Percentiles rank a stretch among this genome's conserved stretches.
Evolutionary conservation across 1,140 invertebrate genomes (phyloP).

Genomic region (Drosophila azteca): DNA sequence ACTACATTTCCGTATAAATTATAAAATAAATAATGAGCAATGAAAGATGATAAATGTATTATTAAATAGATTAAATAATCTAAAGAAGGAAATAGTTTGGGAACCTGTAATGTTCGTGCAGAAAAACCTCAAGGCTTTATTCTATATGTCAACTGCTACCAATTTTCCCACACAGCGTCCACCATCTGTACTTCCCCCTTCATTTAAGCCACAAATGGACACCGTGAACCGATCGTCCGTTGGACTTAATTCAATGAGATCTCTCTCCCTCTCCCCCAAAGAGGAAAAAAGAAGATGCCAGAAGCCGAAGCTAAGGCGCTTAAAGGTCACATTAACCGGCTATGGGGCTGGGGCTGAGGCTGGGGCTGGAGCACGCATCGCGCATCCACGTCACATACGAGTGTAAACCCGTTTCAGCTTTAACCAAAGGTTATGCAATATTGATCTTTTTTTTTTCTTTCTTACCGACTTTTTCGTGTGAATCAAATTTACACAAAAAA

Average conservation of each 20-base stretch:
- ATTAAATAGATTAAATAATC: too few relatives aligned
- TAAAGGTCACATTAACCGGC: slow-evolving; percentile 75
- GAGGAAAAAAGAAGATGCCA: slow-evolving; percentile 11
- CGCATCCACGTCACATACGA: slow-evolving; percentile 8
- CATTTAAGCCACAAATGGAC: slow-evolving; percentile 23
- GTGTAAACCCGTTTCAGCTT: slow-evolving; percentile 60
- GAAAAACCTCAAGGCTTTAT: neutral
- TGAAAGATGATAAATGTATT: too few relatives aligned
- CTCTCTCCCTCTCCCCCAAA: slow-evolving; percentile 3
- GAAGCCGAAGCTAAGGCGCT: slow-evolving; percentile 48
- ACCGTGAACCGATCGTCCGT: slow-evolving; percentile 21
- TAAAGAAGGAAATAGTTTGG: too few relatives aligned
- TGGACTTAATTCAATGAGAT: slow-evolving; percentile 44
- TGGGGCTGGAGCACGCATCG: slow-evolving; percentile 46
- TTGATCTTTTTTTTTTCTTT: slow-evolving; percentile 32
- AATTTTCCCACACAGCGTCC: slow-evolving; percentile 16
- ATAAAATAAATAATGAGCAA: too few relatives aligned
- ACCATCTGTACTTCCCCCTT: slow-evolving; percentile 4
- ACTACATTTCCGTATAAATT: too few relatives aligned
- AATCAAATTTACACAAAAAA: slow-evolving; percentile 45
- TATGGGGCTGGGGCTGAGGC: neutral
- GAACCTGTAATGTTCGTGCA: too few relatives aligned
- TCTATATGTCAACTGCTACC: neutral
- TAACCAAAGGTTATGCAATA: slow-evolving; percentile 70
- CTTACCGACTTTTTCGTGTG: slow-evolving; percentile 42